Percentiles rank a stretch among this genome's conserved stretches.
phyloP scores from a whole-genome alignment of 2,888 invertebrate species.

The Netelia fuscicornis region DNA sequence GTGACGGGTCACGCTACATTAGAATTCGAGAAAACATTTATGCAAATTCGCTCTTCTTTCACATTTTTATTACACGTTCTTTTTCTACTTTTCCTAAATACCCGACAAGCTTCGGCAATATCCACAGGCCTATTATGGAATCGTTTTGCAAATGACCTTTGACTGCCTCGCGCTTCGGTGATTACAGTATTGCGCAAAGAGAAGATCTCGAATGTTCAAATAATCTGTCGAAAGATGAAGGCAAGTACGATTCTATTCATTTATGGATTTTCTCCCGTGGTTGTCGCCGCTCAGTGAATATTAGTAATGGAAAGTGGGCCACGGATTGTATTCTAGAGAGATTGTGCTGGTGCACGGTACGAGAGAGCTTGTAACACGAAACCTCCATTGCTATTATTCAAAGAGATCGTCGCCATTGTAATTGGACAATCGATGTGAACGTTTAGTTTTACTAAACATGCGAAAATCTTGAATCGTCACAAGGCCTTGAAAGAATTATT shows the following conservation, averaged over 20 bases:
- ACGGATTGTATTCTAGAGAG: constrained; percentile 10
- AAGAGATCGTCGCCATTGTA: background rate
- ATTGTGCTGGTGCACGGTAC: background rate
- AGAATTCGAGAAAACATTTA: background rate
- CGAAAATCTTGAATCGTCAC: too few species aligned
- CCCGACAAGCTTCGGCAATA: background rate
- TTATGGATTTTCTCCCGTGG: constrained; percentile 1
- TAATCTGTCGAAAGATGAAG: constrained; percentile 67
- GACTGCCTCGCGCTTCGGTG: background rate
- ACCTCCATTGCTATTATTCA: background rate
- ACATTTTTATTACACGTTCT: background rate
- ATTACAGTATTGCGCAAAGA: constrained; percentile 68
- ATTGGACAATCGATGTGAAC: constrained; percentile 62
- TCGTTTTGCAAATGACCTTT: background rate
- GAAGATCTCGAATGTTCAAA: constrained; percentile 69
- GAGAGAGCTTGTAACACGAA: background rate
- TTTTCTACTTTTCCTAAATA: background rate
- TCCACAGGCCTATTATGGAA: background rate
- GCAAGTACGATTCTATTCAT: constrained; percentile 67
- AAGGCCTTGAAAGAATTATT: too few species aligned
- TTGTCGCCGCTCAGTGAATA: constrained; percentile 12
- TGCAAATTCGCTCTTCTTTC: background rate
- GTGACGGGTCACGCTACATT: constrained; percentile 1
- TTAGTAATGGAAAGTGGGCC: constrained; percentile 41
- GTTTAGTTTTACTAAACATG: constrained; percentile 41